Evolutionary conservation across 2,113 vertebrate species (phyloP).

Genomic region (Egretta garzetta): DNA sequence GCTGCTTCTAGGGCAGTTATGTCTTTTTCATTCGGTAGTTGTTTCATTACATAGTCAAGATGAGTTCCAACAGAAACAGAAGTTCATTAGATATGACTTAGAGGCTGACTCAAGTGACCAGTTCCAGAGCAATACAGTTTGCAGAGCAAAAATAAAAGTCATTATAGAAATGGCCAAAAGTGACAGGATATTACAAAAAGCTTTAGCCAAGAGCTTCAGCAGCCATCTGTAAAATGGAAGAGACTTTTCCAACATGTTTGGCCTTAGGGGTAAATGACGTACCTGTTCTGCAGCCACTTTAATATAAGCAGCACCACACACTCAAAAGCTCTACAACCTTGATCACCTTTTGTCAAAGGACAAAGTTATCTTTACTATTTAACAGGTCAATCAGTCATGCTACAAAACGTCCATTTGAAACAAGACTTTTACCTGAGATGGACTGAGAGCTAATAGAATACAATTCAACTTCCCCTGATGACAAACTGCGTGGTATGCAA

Average conservation of each 20-base stretch:
- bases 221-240: background rate
- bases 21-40: background rate
- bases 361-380: background rate
- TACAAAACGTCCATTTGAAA: background rate
- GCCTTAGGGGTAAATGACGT: background rate
- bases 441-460: background rate
- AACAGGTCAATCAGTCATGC: background rate
- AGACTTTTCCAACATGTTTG: slow-evolving; percentile 41
- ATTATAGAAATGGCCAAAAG: background rate
- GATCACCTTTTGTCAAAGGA: background rate
- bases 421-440: background rate
- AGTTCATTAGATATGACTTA: background rate
- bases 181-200: slow-evolving; percentile 60
- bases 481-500: background rate
- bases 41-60: background rate
- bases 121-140: background rate
- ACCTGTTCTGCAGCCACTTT: background rate
- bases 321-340: background rate
- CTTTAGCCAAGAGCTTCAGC: slow-evolving; percentile 24
- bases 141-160: background rate
- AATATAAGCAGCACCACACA: background rate
- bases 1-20: background rate
- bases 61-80: background rate
- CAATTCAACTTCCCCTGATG: background rate
- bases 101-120: background rate